Percentiles rank a stretch among this genome's conserved stretches.
phyloP scores from a whole-genome alignment of 2,797 vertebrate genomes.

The Hephaestus fuliginosus region DNA sequence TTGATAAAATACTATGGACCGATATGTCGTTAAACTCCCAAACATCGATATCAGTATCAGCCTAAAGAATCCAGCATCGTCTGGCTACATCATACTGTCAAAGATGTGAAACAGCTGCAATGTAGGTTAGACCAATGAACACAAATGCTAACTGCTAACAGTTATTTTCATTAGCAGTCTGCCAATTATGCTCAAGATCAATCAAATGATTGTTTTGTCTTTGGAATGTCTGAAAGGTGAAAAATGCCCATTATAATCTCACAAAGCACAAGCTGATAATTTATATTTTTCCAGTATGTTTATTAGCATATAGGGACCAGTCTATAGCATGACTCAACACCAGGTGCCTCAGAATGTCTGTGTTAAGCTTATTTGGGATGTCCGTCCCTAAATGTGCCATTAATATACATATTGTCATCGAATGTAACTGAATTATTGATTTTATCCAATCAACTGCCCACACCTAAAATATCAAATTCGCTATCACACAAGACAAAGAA shows the following conservation, averaged over 20 bases:
- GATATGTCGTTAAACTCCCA: background rate
- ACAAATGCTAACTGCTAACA: background rate
- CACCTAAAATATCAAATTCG: background rate
- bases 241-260: background rate
- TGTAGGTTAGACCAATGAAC: background rate
- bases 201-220: background rate
- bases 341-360: background rate
- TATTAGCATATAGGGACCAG: background rate
- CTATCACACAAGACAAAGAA: background rate
- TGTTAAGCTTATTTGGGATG: background rate
- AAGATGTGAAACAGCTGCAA: background rate
- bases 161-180: background rate
- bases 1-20: background rate
- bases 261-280: background rate
- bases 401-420: background rate
- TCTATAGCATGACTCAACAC: background rate
- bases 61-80: too few relatives aligned
- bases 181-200: background rate
- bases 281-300: background rate
- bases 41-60: background rate
- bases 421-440: background rate
- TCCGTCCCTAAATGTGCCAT: background rate
- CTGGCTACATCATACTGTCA: too few relatives aligned
- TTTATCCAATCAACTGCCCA: background rate
- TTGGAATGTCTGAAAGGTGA: conserved; percentile 1